phyloP scores from a whole-genome alignment of 23 tunicate genomes.

The Ascidia mentula region DNA sequence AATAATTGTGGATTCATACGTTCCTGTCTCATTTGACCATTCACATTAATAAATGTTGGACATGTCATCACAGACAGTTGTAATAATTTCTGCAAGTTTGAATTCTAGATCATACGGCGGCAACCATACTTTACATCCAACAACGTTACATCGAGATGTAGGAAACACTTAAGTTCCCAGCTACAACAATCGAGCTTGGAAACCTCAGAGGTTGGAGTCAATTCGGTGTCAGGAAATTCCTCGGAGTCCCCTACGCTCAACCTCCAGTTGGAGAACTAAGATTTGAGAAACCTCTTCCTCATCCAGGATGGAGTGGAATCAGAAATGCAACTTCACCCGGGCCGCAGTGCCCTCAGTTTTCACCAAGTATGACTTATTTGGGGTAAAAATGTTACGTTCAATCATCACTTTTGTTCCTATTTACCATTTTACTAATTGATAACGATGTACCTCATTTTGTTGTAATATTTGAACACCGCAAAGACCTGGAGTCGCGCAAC shows the following conservation, averaged over 20 bases:
- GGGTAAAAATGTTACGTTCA: no score
- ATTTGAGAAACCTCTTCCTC: constrained; percentile 9
- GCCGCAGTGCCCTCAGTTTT: background rate
- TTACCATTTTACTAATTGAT: no score
- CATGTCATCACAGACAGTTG: no score
- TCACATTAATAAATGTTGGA: no score
- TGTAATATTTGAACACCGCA: no score
- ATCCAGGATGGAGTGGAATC: background rate
- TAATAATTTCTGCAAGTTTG: no score
- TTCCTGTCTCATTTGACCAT: no score
- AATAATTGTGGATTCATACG: no score
- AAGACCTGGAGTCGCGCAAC: no score
- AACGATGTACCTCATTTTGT: no score
- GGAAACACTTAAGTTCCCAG: background rate
- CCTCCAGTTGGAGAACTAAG: background rate
- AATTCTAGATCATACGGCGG: background rate
- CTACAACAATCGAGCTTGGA: background rate
- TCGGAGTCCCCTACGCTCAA: background rate
- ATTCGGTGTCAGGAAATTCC: background rate
- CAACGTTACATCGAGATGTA: background rate
- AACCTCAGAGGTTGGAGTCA: background rate
- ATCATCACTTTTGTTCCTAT: no score
- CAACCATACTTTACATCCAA: background rate
- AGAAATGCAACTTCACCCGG: background rate
- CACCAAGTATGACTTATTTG: background rate